Evolutionary conservation across 2,113 vertebrate genomes (phyloP).

Genomic region (Istiophorus platypterus): DNA sequence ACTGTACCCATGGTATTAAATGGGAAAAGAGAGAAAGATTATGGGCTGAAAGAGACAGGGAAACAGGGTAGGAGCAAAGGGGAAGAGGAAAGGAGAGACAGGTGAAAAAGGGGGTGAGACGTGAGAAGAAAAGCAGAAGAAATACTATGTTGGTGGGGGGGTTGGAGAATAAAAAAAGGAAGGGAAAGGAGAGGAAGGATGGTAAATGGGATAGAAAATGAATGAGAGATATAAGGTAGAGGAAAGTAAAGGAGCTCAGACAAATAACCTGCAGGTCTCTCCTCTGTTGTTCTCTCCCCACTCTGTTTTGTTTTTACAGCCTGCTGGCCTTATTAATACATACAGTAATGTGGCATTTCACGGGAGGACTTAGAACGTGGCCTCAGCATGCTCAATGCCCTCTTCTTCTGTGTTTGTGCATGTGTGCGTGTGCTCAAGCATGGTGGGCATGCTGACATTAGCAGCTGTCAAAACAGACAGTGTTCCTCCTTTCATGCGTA

Average conservation of each 20-base stretch:
- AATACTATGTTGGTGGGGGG: not conserved
- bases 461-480: constrained; percentile 75
- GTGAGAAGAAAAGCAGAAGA: not conserved
- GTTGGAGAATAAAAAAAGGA: not conserved
- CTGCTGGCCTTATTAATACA: constrained; percentile 45
- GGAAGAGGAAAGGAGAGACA: not conserved
- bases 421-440: constrained; percentile 38
- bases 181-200: not conserved
- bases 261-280: constrained; percentile 35
- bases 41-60: not conserved
- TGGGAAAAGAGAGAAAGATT: not conserved
- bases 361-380: constrained; percentile 55
- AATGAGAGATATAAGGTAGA: not conserved
- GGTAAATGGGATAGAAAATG: not conserved
- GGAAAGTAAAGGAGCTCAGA: not conserved
- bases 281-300: not conserved
- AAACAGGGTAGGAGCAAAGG: not conserved
- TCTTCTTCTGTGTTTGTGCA: constrained; percentile 39
- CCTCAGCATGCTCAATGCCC: constrained; percentile 48
- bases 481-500: constrained; percentile 38
- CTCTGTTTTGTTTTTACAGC: constrained; percentile 27
- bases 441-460: constrained; percentile 61
- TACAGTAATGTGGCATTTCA: constrained; percentile 69
- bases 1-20: constrained; percentile 21
- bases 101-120: not conserved